These are phyloP conservation scores for Caenorhabditis sp. DNA, from an alignment of 2,888 invertebrate genomes.

Conservation along the genomic window DNA sequence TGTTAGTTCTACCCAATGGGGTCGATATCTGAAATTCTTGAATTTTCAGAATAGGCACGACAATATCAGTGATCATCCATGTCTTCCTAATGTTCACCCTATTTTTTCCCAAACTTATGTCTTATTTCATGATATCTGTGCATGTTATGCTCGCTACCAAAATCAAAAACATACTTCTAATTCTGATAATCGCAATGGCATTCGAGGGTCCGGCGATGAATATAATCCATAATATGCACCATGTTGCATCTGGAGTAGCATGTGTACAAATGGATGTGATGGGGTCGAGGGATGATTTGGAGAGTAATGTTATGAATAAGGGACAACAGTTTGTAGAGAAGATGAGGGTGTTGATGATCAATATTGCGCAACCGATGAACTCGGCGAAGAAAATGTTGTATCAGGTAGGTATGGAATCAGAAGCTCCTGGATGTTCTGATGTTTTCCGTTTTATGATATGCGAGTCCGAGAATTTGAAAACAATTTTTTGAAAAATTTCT, in stretches of 20 bases:
- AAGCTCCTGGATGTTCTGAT: no score
- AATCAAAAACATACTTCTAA: constrained; percentile 38
- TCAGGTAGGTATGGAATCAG: constrained; percentile 29
- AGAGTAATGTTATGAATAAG: constrained; percentile 46
- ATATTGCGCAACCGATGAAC: constrained; percentile 45
- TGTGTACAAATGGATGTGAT: constrained; percentile 59
- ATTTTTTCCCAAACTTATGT: constrained; percentile 41
- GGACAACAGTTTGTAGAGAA: constrained; percentile 14
- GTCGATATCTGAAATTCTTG: background rate
- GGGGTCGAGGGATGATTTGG: constrained; percentile 49
- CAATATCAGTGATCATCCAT: constrained; percentile 47
- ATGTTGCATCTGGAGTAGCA: constrained; percentile 55
- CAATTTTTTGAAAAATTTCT: no score
- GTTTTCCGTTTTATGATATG: no score
- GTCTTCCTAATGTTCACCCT: constrained; percentile 42
- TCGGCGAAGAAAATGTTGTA: constrained; percentile 35
- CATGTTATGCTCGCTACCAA: constrained; percentile 45
- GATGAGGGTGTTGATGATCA: background rate
- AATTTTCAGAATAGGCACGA: constrained; percentile 47
- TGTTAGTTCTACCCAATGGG: constrained; percentile 24
- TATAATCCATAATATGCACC: constrained; percentile 53
- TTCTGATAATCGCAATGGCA: constrained; percentile 43
- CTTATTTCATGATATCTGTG: constrained; percentile 43
- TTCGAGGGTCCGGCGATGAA: constrained; percentile 60
- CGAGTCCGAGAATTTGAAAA: no score